Conservation (phyloP, 2,113 vertebrate species). For the Gallinago undulata region DNA sequence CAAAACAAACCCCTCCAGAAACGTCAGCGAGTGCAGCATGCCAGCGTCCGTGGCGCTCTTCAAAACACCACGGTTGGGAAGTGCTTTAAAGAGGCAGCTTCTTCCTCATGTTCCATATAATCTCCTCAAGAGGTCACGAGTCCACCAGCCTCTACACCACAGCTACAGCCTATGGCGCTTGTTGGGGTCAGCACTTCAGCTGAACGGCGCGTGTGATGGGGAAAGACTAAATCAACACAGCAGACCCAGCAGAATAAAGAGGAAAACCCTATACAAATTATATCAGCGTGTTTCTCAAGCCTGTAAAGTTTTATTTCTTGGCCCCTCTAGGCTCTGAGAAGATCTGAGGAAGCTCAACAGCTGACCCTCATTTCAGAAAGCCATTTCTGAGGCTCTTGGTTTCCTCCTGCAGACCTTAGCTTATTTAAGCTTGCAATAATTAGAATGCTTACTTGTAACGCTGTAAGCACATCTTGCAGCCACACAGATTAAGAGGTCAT, state of each 20-base stretch:
- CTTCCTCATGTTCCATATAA: background rate
- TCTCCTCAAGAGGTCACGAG: background rate
- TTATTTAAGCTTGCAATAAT: background rate
- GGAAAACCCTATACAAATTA: background rate
- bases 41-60: accelerated
- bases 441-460: background rate
- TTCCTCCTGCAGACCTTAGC: background rate
- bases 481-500: background rate
- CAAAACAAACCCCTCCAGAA: background rate
- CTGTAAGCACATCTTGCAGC: background rate
- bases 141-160: background rate
- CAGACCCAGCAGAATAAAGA: background rate
- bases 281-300: accelerated
- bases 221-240: background rate
- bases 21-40: accelerated
- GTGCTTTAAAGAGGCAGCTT: background rate
- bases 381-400: accelerated
- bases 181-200: background rate
- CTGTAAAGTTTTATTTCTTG: background rate
- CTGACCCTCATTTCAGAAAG: background rate
- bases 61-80: accelerated
- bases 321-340: background rate
- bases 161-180: accelerated
- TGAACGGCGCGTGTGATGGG: background rate
- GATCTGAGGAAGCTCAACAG: background rate